Base-by-base conservation (phyloP, 2,797 vertebrate species). In the Hemitrygon akajei region DNA sequence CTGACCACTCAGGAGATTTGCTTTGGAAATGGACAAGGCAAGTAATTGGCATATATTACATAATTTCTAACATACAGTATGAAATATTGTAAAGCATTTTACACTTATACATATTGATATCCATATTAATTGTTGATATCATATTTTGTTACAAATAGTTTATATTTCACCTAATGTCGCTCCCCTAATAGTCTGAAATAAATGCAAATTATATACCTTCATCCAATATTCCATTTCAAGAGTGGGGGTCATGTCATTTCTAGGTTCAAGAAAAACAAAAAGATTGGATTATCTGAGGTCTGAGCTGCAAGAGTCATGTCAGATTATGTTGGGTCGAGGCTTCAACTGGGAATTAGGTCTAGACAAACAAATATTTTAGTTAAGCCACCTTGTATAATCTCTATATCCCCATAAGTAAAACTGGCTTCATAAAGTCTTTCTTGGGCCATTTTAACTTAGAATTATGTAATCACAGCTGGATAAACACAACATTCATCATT, bases 391-490 rank as follows among this genome's bases (percentile, higher is more conserved):
- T 18, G n/a, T 34, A 63, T 14, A 30, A 87, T 87, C 84, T 87
- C 84, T 63, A 87, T 16, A 63, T 87, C 25, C 84, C 84, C 30
- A 11, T 77, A 6, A 1, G 58, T 87, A 63, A 87, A 84, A 87
- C 30, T 87, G 56, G 84, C 84, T 87, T 82, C 80, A 82, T 40
- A 56, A 56, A 82, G 22, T 82, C 58, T 87, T 87, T 87, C 58
- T 87, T 87, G 84, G 60, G 84, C 84, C 84, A 87, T n/a, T 87
- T n/a, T 87, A 87, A 87, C 56, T 63, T 87, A 87, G 84, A 87
- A 87, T 87, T 87, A 27, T 87, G 84, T 87, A 63, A 87, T 86
- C 82, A 86, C 84, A 87, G 84, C 84, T 87, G 86, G 63, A 89
- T 37, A 89, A 89, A 37, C 86, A 89, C n/a, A 66, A 66, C 34